Base-by-base conservation (phyloP, 2,888 invertebrate genomes). In the Zhengitettix transpicula region DNA sequence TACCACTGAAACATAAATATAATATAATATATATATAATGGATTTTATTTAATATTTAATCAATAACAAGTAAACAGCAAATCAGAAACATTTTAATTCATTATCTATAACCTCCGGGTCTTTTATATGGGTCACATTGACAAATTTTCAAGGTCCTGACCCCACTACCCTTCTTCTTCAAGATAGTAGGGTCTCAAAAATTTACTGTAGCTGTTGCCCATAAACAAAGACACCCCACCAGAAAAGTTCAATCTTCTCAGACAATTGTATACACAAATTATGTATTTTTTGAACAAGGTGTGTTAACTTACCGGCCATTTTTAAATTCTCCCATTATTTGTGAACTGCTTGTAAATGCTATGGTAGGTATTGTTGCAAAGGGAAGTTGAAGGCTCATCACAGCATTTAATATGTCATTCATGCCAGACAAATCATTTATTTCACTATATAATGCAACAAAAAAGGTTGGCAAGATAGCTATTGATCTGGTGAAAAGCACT, bases 331-430 rank as follows among this genome's bases (percentile, higher is more conserved):
- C 87, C 92, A 93, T 93, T 55, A 93, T 84, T 55, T 80, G 75
- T 5, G 74, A 71, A 65, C 85, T 85, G 60, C 88, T 87, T 1
- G 92, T 91, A 69, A 93, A 91, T 0, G 91, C 89, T 60, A 93
- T 83, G 1, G 88, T 85, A 9, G 93, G 92, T 62, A 93, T 78
- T 5, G 87, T 82, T 1, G 93, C 93, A 71, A 93, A 93, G 0
- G 93, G 93, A 64, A 93, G 74, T 71, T 91, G 91, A 40, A 92
- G 74, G 65, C 87, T 84, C 89, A 91, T 90, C 12, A 92, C 79
- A 0, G 89, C 89, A 72, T 93, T 93, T 51, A 93, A 74, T 44
- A 86, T 74, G 70, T 92, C 91, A 71, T 93, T 93, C 87, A 93
- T 85, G 28, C 78, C 77, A 5, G 85, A 86, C 60, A 91, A 73